Evolutionary conservation across 2,113 vertebrate genomes (phyloP), one percentile per base, ranked within the genome.

Genomic region (Echinops telfairi): DNA sequence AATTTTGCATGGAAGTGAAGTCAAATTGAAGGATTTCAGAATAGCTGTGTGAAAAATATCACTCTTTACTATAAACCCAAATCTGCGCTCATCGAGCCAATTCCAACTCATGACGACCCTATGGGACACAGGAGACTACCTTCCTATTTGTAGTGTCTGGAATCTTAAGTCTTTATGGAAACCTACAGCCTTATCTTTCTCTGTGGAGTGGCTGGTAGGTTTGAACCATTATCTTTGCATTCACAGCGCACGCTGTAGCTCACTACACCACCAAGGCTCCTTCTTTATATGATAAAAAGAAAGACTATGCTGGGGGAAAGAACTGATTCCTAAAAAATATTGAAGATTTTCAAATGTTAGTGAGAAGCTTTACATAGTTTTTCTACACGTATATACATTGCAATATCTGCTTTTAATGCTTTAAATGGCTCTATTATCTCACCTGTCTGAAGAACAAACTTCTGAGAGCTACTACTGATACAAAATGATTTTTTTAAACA

Each of bases 291-390:
- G 29, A 53, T 40, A 70, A 78, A 92, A 89, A 82, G 83, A 25
- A 78, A 23, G 83, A 36, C 8, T n/a, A 71, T 38, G 43, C 53
- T 75, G 36, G 9, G 2, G 31, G 17, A 89, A n/a, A 77, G 78
- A 60, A 47, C 23, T 83, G 17, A 86, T 43, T 88, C 86, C 79
- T 70, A 88, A 83, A 86, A 79, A 87, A 23, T 86, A 89, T n/a
- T 73, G 20, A 73, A 40, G 60, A 15, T 64, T 87, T 87, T 38
- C 47, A 79, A 33, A 31, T 78, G 7, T 78, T 66, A 40, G 33
- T 58, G 8, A 29, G 68, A n/a, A 75, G 33, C 29, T 66, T 43
- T 22, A 19, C 27, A 68, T 62, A 2, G n/a, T 85, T 66, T 88
- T 71, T 73, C n/a, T 31, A 15, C 73, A 6, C 33, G 25, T 70